Evolutionary conservation across 2,797 vertebrate genomes (phyloP), one percentile per base, ranked within the genome.

Genomic region (Cuniculus paca): DNA sequence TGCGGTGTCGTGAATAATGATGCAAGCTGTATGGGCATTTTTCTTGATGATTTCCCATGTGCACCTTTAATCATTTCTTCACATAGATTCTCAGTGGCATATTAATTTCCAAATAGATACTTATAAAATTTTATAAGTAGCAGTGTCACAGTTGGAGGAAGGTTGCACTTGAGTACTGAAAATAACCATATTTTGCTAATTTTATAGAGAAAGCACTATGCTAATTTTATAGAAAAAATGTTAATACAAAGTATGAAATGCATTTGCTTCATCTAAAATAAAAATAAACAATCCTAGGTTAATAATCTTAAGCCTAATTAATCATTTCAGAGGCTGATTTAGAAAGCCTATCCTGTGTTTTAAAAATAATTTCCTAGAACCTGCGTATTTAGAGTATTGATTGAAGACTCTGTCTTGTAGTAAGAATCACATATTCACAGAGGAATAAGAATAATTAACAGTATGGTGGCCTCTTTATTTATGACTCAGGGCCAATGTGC

Each of bases 331-430:
- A 22, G 5, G 13, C 42, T 54, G 88, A 84, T 13, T 68, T 36
- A 50, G 39, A 24, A 90, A 70, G 1, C 2, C 12, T 50, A 13
- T 0, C 2, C 1, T 48, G 2, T 13, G 17, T 72, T 56, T 19
- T 9, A 22, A 82, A 60, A 14, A 42, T 5, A 56, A 92, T 52
- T 83, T 90, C 2, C 34, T 24, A n/a, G 0, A 0, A 45, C 60
- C 2, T 6, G 8, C 88, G 34, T 90, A 6, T 20, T 81, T 50
- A 1, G 3, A 54, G 2, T 28, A n/a, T 17, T 50, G 13, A 82
- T 63, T 74, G 58, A 81, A 50, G 5, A 63, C 6, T 70, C 22
- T 19, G 16, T 6, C 11, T 20, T 16, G 22, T 60, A 79, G 45
- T 45, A 8, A 0, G 0, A 1, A 22, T 28, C 52, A 77, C 5